phyloP scores from a whole-genome alignment of 1,140 invertebrate genomes.

The Pinna nobilis region DNA sequence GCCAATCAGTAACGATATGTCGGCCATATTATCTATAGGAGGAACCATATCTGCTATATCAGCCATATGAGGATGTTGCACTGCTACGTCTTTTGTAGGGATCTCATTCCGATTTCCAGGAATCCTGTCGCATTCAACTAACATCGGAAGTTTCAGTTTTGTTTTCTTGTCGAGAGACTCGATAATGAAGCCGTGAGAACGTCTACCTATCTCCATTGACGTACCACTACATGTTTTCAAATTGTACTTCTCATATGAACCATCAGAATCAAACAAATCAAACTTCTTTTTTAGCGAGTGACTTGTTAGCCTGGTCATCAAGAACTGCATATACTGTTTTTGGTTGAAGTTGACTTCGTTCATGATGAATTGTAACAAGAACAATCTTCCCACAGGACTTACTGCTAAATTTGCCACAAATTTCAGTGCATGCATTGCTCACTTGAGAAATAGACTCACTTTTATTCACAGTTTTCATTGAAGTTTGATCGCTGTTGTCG shows the following conservation, averaged over 20 bases:
- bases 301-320: conserved; percentile 31
- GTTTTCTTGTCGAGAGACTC: background rate
- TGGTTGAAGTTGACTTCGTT: background rate
- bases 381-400: conserved; percentile 37
- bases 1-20: conserved; percentile 23
- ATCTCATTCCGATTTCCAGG: conserved; percentile 28
- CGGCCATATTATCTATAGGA: conserved; percentile 3
- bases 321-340: conserved; percentile 18
- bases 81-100: conserved; percentile 20
- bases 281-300: background rate
- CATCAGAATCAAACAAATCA: background rate
- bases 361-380: conserved; percentile 14
- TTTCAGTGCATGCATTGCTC: conserved; percentile 7
- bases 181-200: background rate
- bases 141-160: background rate
- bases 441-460: no score
- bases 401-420: conserved; percentile 9
- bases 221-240: background rate
- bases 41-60: background rate
- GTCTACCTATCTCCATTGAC: background rate
- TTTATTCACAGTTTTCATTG: background rate
- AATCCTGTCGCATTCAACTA: conserved; percentile 32
- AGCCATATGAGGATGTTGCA: conserved; percentile 11
- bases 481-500: background rate
- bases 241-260: background rate